Evolutionary conservation across 2,113 vertebrate species (phyloP), one percentile per base, ranked within the genome.

Genomic region (Pangasianodon hypophthalmus): DNA sequence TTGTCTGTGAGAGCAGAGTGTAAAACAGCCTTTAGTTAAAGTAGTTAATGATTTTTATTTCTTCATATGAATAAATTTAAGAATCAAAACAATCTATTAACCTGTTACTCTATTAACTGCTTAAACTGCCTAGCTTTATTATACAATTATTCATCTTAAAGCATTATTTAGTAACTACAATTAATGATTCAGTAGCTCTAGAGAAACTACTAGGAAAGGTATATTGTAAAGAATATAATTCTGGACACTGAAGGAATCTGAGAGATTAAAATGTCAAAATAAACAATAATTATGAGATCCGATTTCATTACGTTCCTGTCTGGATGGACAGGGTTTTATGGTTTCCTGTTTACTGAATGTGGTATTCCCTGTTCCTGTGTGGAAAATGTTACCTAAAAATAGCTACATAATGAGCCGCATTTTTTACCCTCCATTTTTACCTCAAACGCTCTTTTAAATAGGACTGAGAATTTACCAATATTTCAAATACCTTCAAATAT

Each of bases 261-360:
- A 26, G 9, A 77, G 18, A 56, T 82, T 84, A 84, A 62, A 62
- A 32, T 60, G 8, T 77, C 7, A 79, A 87, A 50, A 79, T 46
- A 2, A 60, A 32, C 24, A n/a, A 54, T 11, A 44, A 79, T n/a
- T 52, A 56, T 58, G 11, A 37, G 19, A 24, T 13, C 19, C 26
- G 37, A 46, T 50, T 87, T 18, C 13, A 80, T 79, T 32, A 41
- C 6, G 16, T 80, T 26, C 37, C 37, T 8, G 54, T 46, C 24
- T 19, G 14, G 26, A 46, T 60, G 32, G 37, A 75, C n/a, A 3
- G 5, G 44, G 41, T 50, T 87, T 62, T 77, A 60, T 11, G 7
- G 54, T 87, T 87, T 87, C 86, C 86, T 80, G 73, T 87, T 87
- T 62, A 80, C 75, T 32, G n/a, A 79, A 62, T 32, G 56, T 62